Evolutionary conservation across 2,888 invertebrate genomes (phyloP), one percentile per base, ranked within the genome.

Genomic region (Limnephilus marmoratus): DNA sequence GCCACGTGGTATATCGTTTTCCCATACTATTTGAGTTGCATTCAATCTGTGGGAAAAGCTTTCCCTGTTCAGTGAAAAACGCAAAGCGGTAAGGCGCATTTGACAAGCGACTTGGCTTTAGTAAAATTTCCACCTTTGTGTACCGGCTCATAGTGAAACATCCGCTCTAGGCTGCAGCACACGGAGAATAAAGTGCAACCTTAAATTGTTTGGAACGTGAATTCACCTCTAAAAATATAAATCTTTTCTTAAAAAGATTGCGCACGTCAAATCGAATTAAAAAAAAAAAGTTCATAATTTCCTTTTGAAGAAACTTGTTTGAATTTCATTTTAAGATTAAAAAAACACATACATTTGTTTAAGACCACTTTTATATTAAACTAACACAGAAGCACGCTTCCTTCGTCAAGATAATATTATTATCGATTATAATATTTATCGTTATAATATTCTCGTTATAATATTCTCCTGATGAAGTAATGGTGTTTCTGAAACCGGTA

Each of bases 21-120:
- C 83, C 37, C 37, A 31, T 45, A 45, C 41, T 86, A 45, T 45
- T 86, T 49, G 45, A 86, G 86, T 15, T 86, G 86, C 49, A 86
- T 86, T 86, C 86, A 86, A 86, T 86, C 86, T 49, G 49, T 37
- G 86, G 86, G 86, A 86, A 86, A 86, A 2, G 86, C 86, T 86
- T 86, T 86, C 29, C 86, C n/a, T 86, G 86, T 86, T 86, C 24
- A 15, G 86, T 13, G 86, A 86, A 45, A 85, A 86, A 86, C 45
- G 49, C 86, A 45, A 29, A 86, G 83, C 24, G 24, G 37, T 41
- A 37, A 29, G 86, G 86, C 45, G 86, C 86, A 86, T 41, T 86
- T 86, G 86, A 86, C 86, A 86, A 45, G 12, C 49, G 29, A 86
- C n/a, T 37, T 86, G 45, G 29, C 86, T 86, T 49, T 49, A n/a